These are phyloP conservation scores for Aurelia sp. DNA, from an alignment of 30 jellyfish, hydroid and myxozoan species.

Conservation along the genomic window DNA sequence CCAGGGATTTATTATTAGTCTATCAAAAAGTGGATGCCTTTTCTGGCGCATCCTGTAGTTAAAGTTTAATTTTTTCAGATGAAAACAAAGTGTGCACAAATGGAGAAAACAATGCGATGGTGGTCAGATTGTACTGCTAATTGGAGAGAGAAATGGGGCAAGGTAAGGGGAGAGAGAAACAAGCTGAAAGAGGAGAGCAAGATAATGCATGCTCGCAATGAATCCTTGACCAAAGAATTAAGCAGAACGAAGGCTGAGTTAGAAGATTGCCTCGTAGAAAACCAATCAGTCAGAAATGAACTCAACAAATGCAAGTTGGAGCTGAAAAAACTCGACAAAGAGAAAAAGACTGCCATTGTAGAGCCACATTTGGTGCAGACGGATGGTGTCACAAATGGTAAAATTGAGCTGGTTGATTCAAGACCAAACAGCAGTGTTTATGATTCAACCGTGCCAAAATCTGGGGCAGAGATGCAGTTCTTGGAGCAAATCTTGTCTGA, in stretches of 20 bases:
- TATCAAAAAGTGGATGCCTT: neutral
- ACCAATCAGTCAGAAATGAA: slow-evolving; percentile 65
- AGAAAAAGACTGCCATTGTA: slow-evolving; percentile 72
- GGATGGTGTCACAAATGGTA: slow-evolving; percentile 63
- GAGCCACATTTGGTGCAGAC: slow-evolving; percentile 69
- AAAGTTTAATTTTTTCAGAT: neutral
- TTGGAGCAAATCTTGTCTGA: slow-evolving; percentile 66
- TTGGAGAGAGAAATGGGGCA: slow-evolving; percentile 95
- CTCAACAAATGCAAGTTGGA: slow-evolving; percentile 60
- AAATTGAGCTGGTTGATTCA: slow-evolving; percentile 37
- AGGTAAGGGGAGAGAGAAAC: slow-evolving; percentile 79
- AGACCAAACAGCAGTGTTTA: slow-evolving; percentile 34
- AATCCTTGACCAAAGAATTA: slow-evolving; percentile 65
- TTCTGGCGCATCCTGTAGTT: neutral
- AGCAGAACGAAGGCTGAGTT: slow-evolving; percentile 23
- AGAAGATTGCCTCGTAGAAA: slow-evolving; percentile 51
- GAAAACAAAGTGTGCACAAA: slow-evolving; percentile 56
- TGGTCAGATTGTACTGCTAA: slow-evolving; percentile 94
- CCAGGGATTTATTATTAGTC: too few relatives aligned
- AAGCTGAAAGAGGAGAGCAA: slow-evolving; percentile 67
- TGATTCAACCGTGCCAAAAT: slow-evolving; percentile 64
- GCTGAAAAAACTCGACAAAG: slow-evolving; percentile 68
- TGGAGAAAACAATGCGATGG: slow-evolving; percentile 89
- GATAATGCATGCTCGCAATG: slow-evolving; percentile 48
- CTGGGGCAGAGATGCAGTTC: slow-evolving; percentile 67